Conservation (phyloP, 1,140 invertebrate genomes). For the Colletes latitarsis region DNA sequence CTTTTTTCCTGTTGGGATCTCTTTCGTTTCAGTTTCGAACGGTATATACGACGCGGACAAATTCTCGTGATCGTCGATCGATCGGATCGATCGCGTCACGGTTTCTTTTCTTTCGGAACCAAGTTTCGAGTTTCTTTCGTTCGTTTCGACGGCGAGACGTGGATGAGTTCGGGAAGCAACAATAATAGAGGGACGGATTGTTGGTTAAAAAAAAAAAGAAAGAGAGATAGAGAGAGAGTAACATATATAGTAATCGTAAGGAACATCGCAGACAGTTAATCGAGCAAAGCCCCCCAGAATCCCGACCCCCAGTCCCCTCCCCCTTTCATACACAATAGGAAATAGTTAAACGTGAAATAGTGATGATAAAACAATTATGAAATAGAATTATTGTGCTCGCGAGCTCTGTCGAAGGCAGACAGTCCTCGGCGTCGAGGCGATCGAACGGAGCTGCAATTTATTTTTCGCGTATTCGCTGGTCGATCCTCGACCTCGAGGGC, state of each 20-base stretch:
- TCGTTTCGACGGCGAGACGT: conserved; percentile 27
- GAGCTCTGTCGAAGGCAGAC: conserved; percentile 61
- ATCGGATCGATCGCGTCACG: background rate
- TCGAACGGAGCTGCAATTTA: background rate
- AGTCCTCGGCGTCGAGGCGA: conserved; percentile 9
- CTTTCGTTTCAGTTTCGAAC: background rate
- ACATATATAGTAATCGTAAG: conserved; percentile 11
- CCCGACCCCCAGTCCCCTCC: conserved; percentile 5
- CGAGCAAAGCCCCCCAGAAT: background rate
- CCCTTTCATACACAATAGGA: conserved; percentile 70
- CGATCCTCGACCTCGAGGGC: conserved; percentile 19
- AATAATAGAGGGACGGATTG: background rate
- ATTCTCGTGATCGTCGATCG: background rate
- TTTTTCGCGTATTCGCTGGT: conserved; percentile 18
- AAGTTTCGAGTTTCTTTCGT: conserved; percentile 14
- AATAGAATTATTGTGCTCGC: conserved; percentile 76
- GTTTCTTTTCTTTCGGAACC: conserved; percentile 3
- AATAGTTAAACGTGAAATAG: conserved; percentile 76
- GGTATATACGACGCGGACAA: too few species aligned
- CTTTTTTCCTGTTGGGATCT: background rate
- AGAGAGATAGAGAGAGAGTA: conserved; percentile 6
- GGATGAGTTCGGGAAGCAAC: conserved; percentile 21
- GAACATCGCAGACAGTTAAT: conserved; percentile 18
- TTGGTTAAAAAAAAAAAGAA: background rate
- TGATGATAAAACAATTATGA: conserved; percentile 72